Base-by-base conservation (phyloP, 92 coral and sea anemone species). In the Montipora capitata region DNA sequence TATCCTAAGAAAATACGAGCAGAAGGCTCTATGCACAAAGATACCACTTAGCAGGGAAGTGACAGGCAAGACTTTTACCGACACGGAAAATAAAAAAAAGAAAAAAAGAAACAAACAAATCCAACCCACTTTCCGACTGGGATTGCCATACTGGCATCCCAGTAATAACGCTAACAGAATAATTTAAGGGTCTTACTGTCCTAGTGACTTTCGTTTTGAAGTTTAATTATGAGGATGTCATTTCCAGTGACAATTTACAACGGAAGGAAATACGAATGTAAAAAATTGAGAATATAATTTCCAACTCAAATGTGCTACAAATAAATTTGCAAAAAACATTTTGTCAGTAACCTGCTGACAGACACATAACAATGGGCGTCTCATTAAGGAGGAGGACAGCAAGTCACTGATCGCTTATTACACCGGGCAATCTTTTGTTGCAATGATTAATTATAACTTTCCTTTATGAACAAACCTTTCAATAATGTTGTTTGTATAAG, bases 91-190 rank as follows among this genome's bases (percentile, higher is more conserved):
- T 27, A 27, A 27, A 27, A 27, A 27, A 27, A 27, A 27, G 1
- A 27, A 27, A 27, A 27, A 27, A 27, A 27, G 35, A 27, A 27
- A 27, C 35, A 27, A 27, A 27, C 35, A 27, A 27, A 27, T 27
- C 35, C 35, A 27, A 27, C 35, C 35, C 35, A 27, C 35, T 27
- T 27, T 27, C 35, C 35, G 35, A 27, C 35, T 27, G 35, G 35
- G 35, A 27, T 27, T 27, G 35, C 35, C 35, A 27, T 27, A 27
- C 35, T 27, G 35, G 35, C 35, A 27, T 1, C 35, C 35, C 35
- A 27, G 35, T 27, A 27, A 51, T 68, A 80, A 67, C 84, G 63
- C 51, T 66, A 68, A 35, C 84, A 48, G n/a, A 77, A 59, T 64
- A 62, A 3, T 49, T 10, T 41, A 35, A 3, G 52, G 35, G 41